Conservation (phyloP, 2,113 vertebrate genomes). For the Myxocyprinus asiaticus region DNA sequence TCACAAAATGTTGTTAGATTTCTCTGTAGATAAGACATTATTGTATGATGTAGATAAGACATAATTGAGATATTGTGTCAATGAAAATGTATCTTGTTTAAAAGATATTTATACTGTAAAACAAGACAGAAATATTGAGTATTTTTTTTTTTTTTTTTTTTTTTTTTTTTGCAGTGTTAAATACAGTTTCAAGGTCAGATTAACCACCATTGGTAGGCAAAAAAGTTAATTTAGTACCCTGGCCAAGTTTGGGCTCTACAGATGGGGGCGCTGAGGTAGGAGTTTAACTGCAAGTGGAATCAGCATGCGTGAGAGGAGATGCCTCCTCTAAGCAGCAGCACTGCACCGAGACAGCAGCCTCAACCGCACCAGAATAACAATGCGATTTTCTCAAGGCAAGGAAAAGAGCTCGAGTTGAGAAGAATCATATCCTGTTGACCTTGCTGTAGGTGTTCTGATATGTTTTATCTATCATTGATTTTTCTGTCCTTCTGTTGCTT, state of each 20-base stretch:
- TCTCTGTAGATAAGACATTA: too few species aligned
- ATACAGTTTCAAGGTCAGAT: too few species aligned
- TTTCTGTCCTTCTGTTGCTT: slow-evolving; percentile 64
- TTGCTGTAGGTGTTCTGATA: slow-evolving; percentile 76
- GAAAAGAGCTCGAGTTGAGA: slow-evolving; percentile 66
- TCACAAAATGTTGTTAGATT: too few species aligned
- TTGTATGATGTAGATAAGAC: too few species aligned
- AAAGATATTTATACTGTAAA: too few species aligned
- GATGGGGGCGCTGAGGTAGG: slow-evolving; percentile 12
- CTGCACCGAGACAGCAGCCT: slow-evolving; percentile 29
- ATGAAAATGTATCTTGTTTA: too few species aligned
- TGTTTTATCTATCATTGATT: slow-evolving; percentile 79
- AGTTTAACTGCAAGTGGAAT: slow-evolving; percentile 8
- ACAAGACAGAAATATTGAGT: too few species aligned
- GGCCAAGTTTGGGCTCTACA: background rate
- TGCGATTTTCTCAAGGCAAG: slow-evolving; percentile 42
- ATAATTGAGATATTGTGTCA: too few species aligned
- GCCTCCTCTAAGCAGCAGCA: slow-evolving; percentile 9
- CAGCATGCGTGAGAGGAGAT: slow-evolving; percentile 40
- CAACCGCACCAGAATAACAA: slow-evolving; percentile 54
- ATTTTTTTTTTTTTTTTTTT: too few species aligned
- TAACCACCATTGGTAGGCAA: too few species aligned
- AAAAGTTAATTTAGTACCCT: too few species aligned
- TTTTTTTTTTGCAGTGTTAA: too few species aligned
- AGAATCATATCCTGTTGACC: slow-evolving; percentile 79